Base-by-base conservation (phyloP, 2,113 vertebrate species). In the Onychorhynchus coronatus region DNA sequence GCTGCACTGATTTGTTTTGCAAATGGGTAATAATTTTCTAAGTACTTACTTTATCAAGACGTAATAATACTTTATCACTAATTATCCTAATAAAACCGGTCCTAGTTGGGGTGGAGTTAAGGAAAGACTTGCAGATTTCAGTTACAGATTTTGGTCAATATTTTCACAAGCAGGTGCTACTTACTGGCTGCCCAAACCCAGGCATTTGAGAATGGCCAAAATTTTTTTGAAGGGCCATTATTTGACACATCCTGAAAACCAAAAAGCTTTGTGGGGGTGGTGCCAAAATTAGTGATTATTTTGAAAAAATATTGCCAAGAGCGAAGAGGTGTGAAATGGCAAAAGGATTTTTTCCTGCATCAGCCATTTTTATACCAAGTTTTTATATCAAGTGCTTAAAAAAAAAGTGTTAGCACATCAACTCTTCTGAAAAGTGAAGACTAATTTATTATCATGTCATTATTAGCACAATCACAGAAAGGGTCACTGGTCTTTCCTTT, bases 401-500 rank as follows among this genome's bases (percentile, higher is more conserved):
- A 95, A 95, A 91, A 96, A 96, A 1, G 96, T 94, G 95, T 96
- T 67, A 76, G 93, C 96, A 88, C 96, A 98, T 98, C 96, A 98
- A 98, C 97, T 98, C 97, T 98, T 97, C 96, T 96, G 97, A 98
- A 98, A 98, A 98, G 97, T 98, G 97, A 97, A 98, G 97, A 98
- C 97, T 98, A 98, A 98, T 98, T 98, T 97, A 98, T 98, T 98
- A 98, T 98, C 97, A 96, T 98, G 98, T 98, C 97, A 98, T 97
- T 98, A 98, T 98, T 97, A 98, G 97, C 97, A 97, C 97, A 97
- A 98, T 98, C 98, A 98, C 98, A 98, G 98, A 98, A 98, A 97
- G 98, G 98, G 98, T 98, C 98, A 98, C 98, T 97, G 98, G 97
- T 98, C 98, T 98, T 98, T 97, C 97, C 98, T 97, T 98, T 98